Evolutionary conservation across 2,797 vertebrate species (phyloP), one percentile per base, ranked within the genome.

Genomic region (Falco novaeseelandiae): DNA sequence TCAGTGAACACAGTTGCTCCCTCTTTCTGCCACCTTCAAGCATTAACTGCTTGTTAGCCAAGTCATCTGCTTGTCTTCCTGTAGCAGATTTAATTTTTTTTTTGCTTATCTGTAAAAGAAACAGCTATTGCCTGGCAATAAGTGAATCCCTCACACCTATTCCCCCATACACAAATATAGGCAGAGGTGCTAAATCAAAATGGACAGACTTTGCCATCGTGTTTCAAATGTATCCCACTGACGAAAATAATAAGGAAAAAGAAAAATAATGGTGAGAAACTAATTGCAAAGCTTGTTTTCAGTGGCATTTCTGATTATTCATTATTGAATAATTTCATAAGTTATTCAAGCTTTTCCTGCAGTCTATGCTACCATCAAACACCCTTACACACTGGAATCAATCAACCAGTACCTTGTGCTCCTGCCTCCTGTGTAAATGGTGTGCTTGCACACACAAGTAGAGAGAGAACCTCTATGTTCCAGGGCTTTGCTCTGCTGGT

Each of bases 261-360:
- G 26, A 57, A 48, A 48, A 83, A 71, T 8, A 80, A 61, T 25
- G 21, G n/a, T 17, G 25, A 89, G 62, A 81, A 80, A 71, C 63
- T 87, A 58, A 65, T 79, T 66, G 69, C 76, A 77, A 93, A 73
- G 55, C 38, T 80, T 30, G 55, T 29, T 72, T 94, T 96, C 95
- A 69, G 34, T 65, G 44, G 86, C 42, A 44, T 96, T 85, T 85
- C 42, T 96, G 87, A 94, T 96, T 36, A 84, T 97, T 96, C 97
- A 97, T 97, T 98, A 98, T 98, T 97, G 52, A 98, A 76, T 85
- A 55, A 93, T 95, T 95, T 57, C n/a, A 89, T 97, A 42, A 94
- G 94, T 97, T 96, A 98, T 98, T 98, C 93, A 98, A 59, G 70
- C 42, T 66, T 93, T 96, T 83, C 62, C 78, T 97, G 93, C 89